phyloP scores from a whole-genome alignment of 2,797 vertebrate genomes.

The Emydoidea blandingii region DNA sequence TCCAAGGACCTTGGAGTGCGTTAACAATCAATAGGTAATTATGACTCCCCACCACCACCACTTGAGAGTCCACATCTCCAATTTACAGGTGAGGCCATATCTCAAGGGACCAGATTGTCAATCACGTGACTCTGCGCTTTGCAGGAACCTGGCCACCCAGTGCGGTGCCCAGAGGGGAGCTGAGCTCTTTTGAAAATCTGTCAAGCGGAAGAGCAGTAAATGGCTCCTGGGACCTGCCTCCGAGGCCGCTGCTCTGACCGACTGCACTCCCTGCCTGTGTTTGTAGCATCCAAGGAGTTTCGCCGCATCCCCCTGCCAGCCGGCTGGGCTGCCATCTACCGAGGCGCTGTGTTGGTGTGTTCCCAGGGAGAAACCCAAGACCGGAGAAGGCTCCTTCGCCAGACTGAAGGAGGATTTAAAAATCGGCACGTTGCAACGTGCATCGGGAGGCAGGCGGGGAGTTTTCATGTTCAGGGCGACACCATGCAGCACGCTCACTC shows the following conservation, averaged over 20 bases:
- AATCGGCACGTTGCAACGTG: neutral
- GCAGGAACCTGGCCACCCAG: neutral
- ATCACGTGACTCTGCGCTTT: neutral
- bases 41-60: neutral
- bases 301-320: accelerated
- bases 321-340: neutral
- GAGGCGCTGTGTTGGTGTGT: accelerated
- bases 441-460: neutral
- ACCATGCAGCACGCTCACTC: neutral
- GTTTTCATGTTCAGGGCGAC: neutral
- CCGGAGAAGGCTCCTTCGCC: neutral
- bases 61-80: neutral
- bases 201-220: neutral
- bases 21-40: neutral
- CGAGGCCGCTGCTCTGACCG: neutral
- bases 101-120: neutral
- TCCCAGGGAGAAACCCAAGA: slow-evolving; percentile 20
- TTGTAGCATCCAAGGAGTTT: neutral
- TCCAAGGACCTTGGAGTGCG: neutral
- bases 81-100: neutral
- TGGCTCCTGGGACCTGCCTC: neutral
- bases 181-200: neutral
- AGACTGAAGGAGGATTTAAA: neutral
- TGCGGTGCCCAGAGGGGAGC: neutral
- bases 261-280: neutral